Evolutionary conservation across 2,888 invertebrate genomes (phyloP), one percentile per base, ranked within the genome.

Genomic region (Dicyrtomina minuta): DNA sequence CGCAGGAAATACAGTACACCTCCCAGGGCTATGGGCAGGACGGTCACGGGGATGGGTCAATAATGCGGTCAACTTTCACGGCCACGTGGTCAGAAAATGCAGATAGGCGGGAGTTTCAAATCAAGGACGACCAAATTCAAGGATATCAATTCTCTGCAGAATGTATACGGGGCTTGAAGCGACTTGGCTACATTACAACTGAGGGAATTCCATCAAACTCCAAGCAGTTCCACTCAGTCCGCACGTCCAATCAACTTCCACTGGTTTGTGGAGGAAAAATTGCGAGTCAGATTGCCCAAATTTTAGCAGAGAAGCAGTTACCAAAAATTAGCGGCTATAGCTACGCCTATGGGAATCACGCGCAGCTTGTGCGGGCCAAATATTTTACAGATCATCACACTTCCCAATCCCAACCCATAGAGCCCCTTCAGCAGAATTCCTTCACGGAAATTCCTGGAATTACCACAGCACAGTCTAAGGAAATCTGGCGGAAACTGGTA

Each of bases 21-120:
- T 43, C 66, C 1, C 66, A 51, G 6, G 75, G 77, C 26, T 79
- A 79, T 56, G 79, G 79, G 13, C 74, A 76, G 49, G 10, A 12
- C 22, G 77, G 59, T 53, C 68, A 56, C 70, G 78, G 60, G 8
- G 70, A 62, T 44, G 76, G 71, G 15, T 74, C 65, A 55, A 69
- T 68, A 22, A 77, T 62, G 68, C 64, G 43, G 39, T 72, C 71
- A 33, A 62, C 43, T 27, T 75, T 74, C 60, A 75, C 22, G 17
- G 74, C 66, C 41, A 66, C 71, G 39, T 72, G 77, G 78, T 2
- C 66, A 2, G 17, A 27, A 20, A 41, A 56, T 1, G 43, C 64
- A 6, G 60, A 68, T 20, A 49, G 51, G 4, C 15, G 41, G 15
- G 17, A 46, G n/a, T 65, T 65, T 20, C 26, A 12, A 8, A 24